Evolutionary conservation across 2,797 vertebrate species (phyloP), one percentile per base, ranked within the genome.

Genomic region (Falco concolor): DNA sequence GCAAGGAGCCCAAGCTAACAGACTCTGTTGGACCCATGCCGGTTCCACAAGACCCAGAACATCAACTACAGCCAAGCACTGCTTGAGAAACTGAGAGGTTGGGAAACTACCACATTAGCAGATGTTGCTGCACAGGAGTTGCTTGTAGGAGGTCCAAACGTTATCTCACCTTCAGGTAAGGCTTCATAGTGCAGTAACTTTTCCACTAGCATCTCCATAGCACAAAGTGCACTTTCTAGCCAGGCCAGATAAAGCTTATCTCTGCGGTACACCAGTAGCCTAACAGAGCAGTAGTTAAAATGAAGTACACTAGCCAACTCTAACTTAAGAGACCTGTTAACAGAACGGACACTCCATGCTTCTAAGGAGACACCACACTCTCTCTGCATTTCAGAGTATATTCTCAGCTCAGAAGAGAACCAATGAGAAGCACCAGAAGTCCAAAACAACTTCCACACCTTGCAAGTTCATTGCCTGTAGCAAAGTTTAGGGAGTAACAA

Each of bases 1-100:
- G 95, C 96, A 92, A 74, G 70, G 47, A 93, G 96, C 95, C 96
- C 94, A 82, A 93, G 93, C 83, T 96, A 97, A 96, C 96, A 97
- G 96, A 94, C 86, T 95, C 88, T 0, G 17, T 1, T 96, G 94
- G 93, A 96, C 81, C 74, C 25, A 7, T 73, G 96, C 94, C 90
- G 74, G 93, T 92, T 97, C 96, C 94, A 95, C 95, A 74, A 92
- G 93, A 95, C 93, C 93, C 90, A 95, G 92, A 94, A 92, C 0
- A 1, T 52, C 6, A 0, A 78, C 86, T 82, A 88, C 83, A 96
- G 96, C 88, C 95, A 94, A 90, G 77, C 70, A 4, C 74, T 87
- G 86, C 94, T 94, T 95, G 95, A 96, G 96, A 97, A 96, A 96
- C 72, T 30, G 38, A 61, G 80, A 57, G 84, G 83, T 82, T 96